Evolutionary conservation across 2,113 vertebrate genomes (phyloP), one percentile per base, ranked within the genome.

Genomic region (Oxygymnocypris stewartii): DNA sequence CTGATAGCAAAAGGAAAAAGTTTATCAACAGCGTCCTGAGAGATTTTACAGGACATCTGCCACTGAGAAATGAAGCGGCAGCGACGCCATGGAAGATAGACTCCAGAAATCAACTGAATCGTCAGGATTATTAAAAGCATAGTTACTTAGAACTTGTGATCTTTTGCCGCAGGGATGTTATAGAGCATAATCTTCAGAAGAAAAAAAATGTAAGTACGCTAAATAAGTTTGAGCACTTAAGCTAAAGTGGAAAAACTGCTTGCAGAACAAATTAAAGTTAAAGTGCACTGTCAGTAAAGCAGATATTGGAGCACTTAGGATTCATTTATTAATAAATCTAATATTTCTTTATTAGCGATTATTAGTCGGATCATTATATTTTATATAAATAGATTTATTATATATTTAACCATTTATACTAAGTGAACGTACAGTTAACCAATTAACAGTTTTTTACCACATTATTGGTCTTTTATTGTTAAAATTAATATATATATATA

Each of bases 11-110:
- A 63, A 20, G 47, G 31, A 78, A 82, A 87, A 77, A 69, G 84
- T 86, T 87, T 67, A 61, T 87, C 57, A 73, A n/a, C n/a, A 37
- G 79, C 69, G n/a, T 83, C 84, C 37, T 63, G 86, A 74, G 87
- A 88, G 67, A 57, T 49, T 79, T 84, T 84, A 82, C 54, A 65
- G 37, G 71, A 51, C 76, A 67, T 75, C 65, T 78, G 76, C 59
- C 42, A n/a, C 57, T 65, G 67, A 75, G 61, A 81, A 88, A 82
- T 85, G 44, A 81, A 87, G 35, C 82, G 25, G 31, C 6, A 37
- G 9, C 23, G 13, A 61, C n/a, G 40, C 59, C 69, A 76, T 63
- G 31, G 84, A 85, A 28, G 83, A 81, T 80, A 49, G 44, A 47
- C 82, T 69, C 59, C 40, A 51, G 79, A 89, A 77, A 51, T 42